A percentile compares a stretch with the other conserved stretches of the same genome.
Conservation (phyloP, 2,888 invertebrate genomes). For the Aquatica leii region DNA sequence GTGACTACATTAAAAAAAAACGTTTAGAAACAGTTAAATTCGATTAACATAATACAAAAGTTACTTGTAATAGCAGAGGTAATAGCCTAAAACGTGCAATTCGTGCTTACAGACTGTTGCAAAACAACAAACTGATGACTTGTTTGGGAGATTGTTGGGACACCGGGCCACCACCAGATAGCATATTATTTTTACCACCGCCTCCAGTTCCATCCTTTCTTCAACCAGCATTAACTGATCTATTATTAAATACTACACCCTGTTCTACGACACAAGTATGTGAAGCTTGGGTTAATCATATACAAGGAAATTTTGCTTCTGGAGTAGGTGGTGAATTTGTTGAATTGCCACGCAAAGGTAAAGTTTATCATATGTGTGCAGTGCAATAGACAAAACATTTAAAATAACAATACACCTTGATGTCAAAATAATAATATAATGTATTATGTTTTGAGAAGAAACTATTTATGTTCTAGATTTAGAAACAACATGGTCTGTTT, state of each 20-base stretch:
- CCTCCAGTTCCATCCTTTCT: slow-evolving; percentile 84
- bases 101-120: too few relatives aligned
- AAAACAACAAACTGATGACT: slow-evolving; percentile 60
- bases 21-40: too few relatives aligned
- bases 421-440: too few relatives aligned
- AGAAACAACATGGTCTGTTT: slow-evolving; percentile 69
- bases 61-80: too few relatives aligned
- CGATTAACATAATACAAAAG: too few relatives aligned
- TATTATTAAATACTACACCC: slow-evolving; percentile 66
- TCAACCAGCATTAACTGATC: slow-evolving; percentile 60
- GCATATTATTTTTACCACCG: slow-evolving; percentile 83
- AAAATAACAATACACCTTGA: not conserved
- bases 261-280: slow-evolving; percentile 72
- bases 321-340: slow-evolving; percentile 68
- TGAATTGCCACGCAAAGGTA: slow-evolving; percentile 81
- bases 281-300: slow-evolving; percentile 63
- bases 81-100: too few relatives aligned
- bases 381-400: not conserved
- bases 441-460: not conserved
- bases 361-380: too few relatives aligned
- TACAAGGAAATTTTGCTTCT: slow-evolving; percentile 53
- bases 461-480: slow-evolving; percentile 52
- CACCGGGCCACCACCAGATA: slow-evolving; percentile 82
- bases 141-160: slow-evolving; percentile 69
- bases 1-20: too few relatives aligned